Percentiles rank a stretch among this genome's conserved stretches.
These are phyloP conservation scores for Trachymyrmex septentrionalis DNA, from an alignment of 1,140 invertebrate species.

Conservation along the genomic window DNA sequence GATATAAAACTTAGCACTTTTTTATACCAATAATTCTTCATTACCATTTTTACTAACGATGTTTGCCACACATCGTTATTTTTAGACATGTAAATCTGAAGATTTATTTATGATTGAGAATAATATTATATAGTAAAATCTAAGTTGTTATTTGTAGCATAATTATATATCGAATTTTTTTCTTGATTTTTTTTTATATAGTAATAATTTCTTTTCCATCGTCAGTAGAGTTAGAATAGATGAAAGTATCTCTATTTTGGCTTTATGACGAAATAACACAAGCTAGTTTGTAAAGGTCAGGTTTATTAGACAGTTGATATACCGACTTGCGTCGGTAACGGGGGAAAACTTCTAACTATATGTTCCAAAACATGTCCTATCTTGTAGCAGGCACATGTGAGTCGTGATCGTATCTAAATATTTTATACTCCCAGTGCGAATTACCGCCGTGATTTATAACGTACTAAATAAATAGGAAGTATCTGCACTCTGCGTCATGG, in stretches of 20 bases:
- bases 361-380: conserved; percentile 33
- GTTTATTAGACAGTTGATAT: conserved; percentile 49
- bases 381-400: conserved; percentile 10
- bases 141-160: background rate
- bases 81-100: background rate
- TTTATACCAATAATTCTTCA: conserved; percentile 3
- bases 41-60: background rate
- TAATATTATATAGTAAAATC: background rate
- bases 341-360: conserved; percentile 35
- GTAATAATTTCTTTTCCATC: background rate
- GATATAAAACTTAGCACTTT: conserved; percentile 23
- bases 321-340: background rate
- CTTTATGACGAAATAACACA: background rate
- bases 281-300: conserved; percentile 18
- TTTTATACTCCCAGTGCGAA: conserved; percentile 50
- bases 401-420: conserved; percentile 58
- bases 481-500: background rate
- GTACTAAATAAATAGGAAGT: conserved; percentile 46
- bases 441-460: conserved; percentile 40
- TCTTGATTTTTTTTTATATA: background rate
- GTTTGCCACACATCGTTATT: background rate
- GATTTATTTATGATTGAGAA: background rate
- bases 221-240: background rate
- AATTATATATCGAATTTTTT: background rate
- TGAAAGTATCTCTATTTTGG: background rate